Percentiles rank a stretch among this genome's conserved stretches.
Conservation (phyloP, 2,888 invertebrate genomes). For the Philonicus albiceps region DNA sequence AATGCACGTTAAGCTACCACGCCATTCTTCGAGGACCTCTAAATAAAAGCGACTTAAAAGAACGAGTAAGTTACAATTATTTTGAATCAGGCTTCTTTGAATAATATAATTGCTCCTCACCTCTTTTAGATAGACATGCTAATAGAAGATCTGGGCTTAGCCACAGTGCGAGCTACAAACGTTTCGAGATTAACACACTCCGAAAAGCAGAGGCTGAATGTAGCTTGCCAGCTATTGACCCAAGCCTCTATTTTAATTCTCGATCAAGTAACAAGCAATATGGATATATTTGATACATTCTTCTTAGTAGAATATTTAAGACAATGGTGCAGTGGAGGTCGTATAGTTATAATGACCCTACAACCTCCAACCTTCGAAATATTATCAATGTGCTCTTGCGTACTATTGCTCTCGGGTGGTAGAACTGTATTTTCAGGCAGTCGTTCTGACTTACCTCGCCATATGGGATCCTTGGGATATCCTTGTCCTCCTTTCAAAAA, state of each 20-base stretch:
- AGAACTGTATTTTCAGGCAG: slow-evolving; percentile 91
- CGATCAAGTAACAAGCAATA: slow-evolving; percentile 76
- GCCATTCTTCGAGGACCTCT: slow-evolving; percentile 70
- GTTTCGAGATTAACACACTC: slow-evolving; percentile 87
- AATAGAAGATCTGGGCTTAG: slow-evolving; percentile 89
- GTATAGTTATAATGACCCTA: slow-evolving; percentile 88
- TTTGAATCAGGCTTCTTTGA: background rate
- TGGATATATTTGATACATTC: slow-evolving; percentile 94
- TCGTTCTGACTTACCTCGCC: slow-evolving; percentile 88
- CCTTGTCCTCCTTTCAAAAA: slow-evolving; percentile 97
- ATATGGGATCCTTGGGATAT: slow-evolving; percentile 89
- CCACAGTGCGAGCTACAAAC: slow-evolving; percentile 86
- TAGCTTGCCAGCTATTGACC: slow-evolving; percentile 87
- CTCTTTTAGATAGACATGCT: slow-evolving; percentile 79
- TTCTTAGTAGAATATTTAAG: slow-evolving; percentile 92
- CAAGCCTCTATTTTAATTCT: slow-evolving; percentile 87
- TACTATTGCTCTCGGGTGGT: slow-evolving; percentile 87
- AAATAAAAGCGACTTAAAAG: slow-evolving; percentile 70
- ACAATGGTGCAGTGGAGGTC: slow-evolving; percentile 79
- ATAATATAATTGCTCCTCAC: background rate
- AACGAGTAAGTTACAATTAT: slow-evolving; percentile 67
- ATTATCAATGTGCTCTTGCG: slow-evolving; percentile 79
- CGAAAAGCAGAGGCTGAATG: slow-evolving; percentile 84
- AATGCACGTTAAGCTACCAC: slow-evolving; percentile 86
- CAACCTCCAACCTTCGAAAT: slow-evolving; percentile 96